Base-by-base conservation (phyloP, 2,113 vertebrate genomes). In the Callocephalon fimbriatum region DNA sequence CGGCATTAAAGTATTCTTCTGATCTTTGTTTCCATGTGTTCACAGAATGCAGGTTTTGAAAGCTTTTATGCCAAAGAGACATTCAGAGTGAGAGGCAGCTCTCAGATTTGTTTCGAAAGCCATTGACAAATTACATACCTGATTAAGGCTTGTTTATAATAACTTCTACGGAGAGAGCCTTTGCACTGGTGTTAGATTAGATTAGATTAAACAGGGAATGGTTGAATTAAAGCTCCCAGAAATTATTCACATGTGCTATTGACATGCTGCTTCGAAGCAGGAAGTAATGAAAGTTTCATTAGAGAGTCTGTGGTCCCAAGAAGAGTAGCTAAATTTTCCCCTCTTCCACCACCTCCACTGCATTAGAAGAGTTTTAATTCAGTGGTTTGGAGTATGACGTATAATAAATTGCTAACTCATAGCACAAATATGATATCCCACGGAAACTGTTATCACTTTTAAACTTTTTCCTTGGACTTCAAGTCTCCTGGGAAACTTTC, bases 11-110 rank as follows among this genome's bases (percentile, higher is more conserved):
- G 86, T 94, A 96, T 97, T 97, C 97, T 95, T 97, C 91, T 97
- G 94, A 97, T 97, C 96, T 97, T 94, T 88, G 92, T 95, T 92
- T 96, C 94, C 81, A 85, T 66, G 94, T 88, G 94, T 93, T 95
- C 94, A 71, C 94, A 94, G 87, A 95, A 95, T 2, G 12, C 63
- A 91, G 88, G 29, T 95, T 95, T 86, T 88, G 78, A 87, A 94
- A 86, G 53, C 71, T 68, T 96, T 95, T 94, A 85, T 84, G 78
- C 78, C 59, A 67, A 86, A 90, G 89, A 76, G 86, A 31, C 35
- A 20, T 94, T 97, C 72, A 70, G 76, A 94, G 83, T 2, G n/a
- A 95, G 94, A 93, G 84, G 56, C 76, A 94, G 91, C 61, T 78
- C 89, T 77, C 48, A 0, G 48, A 44, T 81, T 84, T 76, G 78